Evolutionary conservation across 2,888 invertebrate genomes (phyloP), one percentile per base, ranked within the genome.

Genomic region (Abrostola triplasia): DNA sequence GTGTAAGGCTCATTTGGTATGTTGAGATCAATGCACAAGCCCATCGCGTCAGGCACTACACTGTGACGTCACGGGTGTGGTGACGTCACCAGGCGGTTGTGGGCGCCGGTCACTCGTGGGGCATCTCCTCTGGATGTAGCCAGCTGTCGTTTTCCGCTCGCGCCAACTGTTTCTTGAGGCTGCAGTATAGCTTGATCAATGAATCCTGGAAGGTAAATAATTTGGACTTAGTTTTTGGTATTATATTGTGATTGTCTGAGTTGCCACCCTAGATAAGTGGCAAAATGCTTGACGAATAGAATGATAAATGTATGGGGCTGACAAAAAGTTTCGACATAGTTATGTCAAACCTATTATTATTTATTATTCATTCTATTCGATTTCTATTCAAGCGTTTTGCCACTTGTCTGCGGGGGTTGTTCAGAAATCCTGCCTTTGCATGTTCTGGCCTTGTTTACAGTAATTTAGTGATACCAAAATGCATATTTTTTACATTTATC

Each of bases 151-250:
- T 92, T 72, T 89, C 94, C 59, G 86, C 92, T 83, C 88, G 91
- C 82, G 96, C 95, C 76, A 96, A 89, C 83, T 97, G 97, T 73
- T 95, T 95, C 80, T 96, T 96, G 50, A 97, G 90, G 73, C 96
- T 96, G 81, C 95, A 95, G 87, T 96, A 96, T 24, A 97, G 93
- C 83, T 96, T 95, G 79, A 96, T 92, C 77, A 97, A 90, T 60
- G 96, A 96, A 83, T 97, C 96, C 96, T 96, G 91, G 9, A 90
- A 92, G 1, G n/a, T 6, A 0, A 38, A 12, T 5, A 36, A 7
- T 35, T 10, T 41, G 42, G 11, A 13, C 12, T 68, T 59, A 59
- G 53, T 37, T n/a, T 37, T 5, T 47, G 13, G 5, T 6, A 24
- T 44, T 8, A 41, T 41, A 0, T 6, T 11, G 41, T 6, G 6